Conservation (phyloP, 1,140 invertebrate genomes). For the Pseudobourletiella spinata region DNA sequence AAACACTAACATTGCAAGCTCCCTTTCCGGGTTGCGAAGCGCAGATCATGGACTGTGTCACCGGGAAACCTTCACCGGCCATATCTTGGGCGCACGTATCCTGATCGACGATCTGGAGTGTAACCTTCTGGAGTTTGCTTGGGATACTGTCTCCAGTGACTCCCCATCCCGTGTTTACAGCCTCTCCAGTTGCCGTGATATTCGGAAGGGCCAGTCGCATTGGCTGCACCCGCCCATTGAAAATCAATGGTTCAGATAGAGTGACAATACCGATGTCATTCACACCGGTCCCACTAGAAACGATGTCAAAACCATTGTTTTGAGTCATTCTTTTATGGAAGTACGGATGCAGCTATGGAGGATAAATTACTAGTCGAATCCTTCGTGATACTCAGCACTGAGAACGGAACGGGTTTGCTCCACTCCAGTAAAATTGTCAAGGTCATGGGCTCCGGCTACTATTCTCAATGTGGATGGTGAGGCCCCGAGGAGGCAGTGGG, state of each 20-base stretch:
- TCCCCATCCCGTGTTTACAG: background rate
- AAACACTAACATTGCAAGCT: constrained; percentile 12
- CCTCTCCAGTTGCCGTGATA: background rate
- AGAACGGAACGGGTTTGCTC: background rate
- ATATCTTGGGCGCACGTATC: background rate
- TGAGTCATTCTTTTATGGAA: too few relatives aligned
- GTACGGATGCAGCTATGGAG: too few relatives aligned
- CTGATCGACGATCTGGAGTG: constrained; percentile 7
- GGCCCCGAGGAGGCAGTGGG: constrained; percentile 6
- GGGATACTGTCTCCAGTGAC: background rate
- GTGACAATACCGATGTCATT: constrained; percentile 8
- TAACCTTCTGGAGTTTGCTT: constrained; percentile 4
- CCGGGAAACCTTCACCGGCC: background rate
- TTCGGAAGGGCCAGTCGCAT: background rate
- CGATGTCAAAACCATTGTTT: too few relatives aligned
- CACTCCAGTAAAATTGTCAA: background rate
- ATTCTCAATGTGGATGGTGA: background rate
- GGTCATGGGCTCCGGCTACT: constrained; percentile 10
- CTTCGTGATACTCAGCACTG: background rate
- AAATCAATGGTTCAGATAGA: constrained; percentile 9
- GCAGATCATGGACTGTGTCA: constrained; percentile 9
- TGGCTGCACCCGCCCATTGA: constrained; percentile 4
- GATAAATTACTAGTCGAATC: too few relatives aligned
- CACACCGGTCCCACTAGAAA: too few relatives aligned
- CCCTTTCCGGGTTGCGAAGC: background rate